Base-by-base conservation (phyloP, 2,797 vertebrate species). In the Okamejei kenojei region DNA sequence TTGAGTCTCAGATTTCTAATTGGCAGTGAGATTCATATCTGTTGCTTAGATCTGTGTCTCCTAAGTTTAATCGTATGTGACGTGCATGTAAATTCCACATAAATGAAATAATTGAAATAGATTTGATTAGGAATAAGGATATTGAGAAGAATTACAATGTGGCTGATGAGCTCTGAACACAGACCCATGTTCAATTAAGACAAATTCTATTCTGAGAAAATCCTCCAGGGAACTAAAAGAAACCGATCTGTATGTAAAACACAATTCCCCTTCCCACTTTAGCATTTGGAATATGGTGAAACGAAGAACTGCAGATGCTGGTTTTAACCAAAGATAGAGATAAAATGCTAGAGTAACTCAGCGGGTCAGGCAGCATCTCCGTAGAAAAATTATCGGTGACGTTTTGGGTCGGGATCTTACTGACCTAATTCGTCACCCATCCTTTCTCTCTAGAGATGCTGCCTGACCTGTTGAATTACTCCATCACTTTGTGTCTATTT, bases 1-100 rank as follows among this genome's bases (percentile, higher is more conserved):
- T 32, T 68, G n/a, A 68, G 84, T 88, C n/a, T 88, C 35, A 88
- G 65, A 88, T 68, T 88, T 88, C 84, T 88, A 88, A 88, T 68
- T 35, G 61, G 29, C 84, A 32, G 84, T 65, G 32, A 65, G 61
- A 65, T 88, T 88, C 32, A 68, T 68, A 88, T 88, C 84, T 35
- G 61, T 8, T 7, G 23, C 29, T 68, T 88, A 63, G 61, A 68
- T 88, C 6, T 65, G 82, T 65, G 61, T 61, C n/a, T 65, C 35
- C 84, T 68, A 17, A 68, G n/a, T 68, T 68, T 32, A 15, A 68
- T 63, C 19, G 84, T 88, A 65, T 35, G 61, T 68, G 84, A 45
- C 65, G 6, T 63, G 2, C 58, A 63, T 86, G 82, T 29, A 88
- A 88, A 88, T 68, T 88, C 84, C 84, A 68, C 61, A 68, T 58